Base-by-base conservation (phyloP, 30 jellyfish, hydroid and myxozoan species). In the Aurelia sp. region DNA sequence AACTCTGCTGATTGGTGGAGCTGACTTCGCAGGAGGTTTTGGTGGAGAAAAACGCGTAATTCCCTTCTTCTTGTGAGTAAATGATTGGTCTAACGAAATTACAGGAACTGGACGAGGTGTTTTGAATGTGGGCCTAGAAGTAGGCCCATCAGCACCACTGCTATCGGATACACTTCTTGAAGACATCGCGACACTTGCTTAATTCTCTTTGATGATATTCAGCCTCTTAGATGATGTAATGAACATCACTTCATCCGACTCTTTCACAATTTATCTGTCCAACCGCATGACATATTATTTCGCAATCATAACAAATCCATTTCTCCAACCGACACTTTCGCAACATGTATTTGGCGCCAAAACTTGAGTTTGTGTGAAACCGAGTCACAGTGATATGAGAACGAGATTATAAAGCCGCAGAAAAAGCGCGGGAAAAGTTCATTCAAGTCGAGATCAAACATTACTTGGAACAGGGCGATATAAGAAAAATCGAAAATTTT, bases 21-120 rank as follows among this genome's bases (percentile, higher is more conserved):
- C 97, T 33, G 99, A 94, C 84, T 94, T 94, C 60, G 94, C 95
- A 17, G 99, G 99, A n/a, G 99, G 92, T 67, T 85, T 79, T 62
- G 99, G 99, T 15, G 98, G 92, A 35, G 95, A 81, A 48, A 63
- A 85, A 24, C 87, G 69, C n/a, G 84, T 48, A 19, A 68, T 53
- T 48, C 96, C 96, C 53, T 73, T 85, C 78, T 86, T 85, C 71
- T 94, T 94, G 78, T 92, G 92, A 12, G 92, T 51, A 91, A 88
- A 94, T 22, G 95, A 52, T 31, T 67, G 55, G 41, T 88, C 96
- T 58, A 80, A 69, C 10, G 20, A 44, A 2, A 94, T 72, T 0
- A 84, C 88, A 33, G 99, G 99, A 33, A 88, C 88, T 8, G 99
- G 99, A 62, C 99, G 67, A 17, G 99, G 97, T 19, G 95, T 59